phyloP scores from a whole-genome alignment of 1,140 invertebrate species.

The Rhyacophila brunnea region DNA sequence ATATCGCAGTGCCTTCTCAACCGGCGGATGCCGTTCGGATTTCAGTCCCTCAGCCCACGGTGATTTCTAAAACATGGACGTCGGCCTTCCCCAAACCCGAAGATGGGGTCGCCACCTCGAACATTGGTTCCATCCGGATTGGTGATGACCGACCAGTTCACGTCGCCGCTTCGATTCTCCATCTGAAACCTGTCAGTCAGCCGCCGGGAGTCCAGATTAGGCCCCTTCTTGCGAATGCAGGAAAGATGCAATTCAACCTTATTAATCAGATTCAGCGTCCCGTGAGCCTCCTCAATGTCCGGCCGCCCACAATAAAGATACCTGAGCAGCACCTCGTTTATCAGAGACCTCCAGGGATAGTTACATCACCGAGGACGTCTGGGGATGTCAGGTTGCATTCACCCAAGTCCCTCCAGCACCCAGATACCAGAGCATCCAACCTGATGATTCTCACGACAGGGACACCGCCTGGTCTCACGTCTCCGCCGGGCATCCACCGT shows the following conservation, averaged over 20 bases:
- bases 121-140: constrained; percentile 35
- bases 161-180: constrained; percentile 49
- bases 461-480: constrained; percentile 40
- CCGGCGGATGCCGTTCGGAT: constrained; percentile 50
- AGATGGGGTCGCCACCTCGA: constrained; percentile 46
- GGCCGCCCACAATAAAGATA: constrained; percentile 60
- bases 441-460: constrained; percentile 47
- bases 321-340: constrained; percentile 57
- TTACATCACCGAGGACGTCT: constrained; percentile 52
- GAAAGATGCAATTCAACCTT: constrained; percentile 45
- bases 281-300: constrained; percentile 44
- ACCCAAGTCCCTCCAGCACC: constrained; percentile 44
- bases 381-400: constrained; percentile 46
- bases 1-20: constrained; percentile 18
- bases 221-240: constrained; percentile 41
- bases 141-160: constrained; percentile 48
- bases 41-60: constrained; percentile 54
- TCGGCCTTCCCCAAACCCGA: constrained; percentile 45
- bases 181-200: constrained; percentile 44
- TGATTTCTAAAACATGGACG: constrained; percentile 55
- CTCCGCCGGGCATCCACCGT: constrained; percentile 43
- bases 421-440: constrained; percentile 47
- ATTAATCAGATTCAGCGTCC: constrained; percentile 51
- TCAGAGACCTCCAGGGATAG: constrained; percentile 52
- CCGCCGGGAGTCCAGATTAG: constrained; percentile 39